Evolutionary conservation across 2,113 vertebrate genomes (phyloP).

Genomic region (Capreolus pygargus): DNA sequence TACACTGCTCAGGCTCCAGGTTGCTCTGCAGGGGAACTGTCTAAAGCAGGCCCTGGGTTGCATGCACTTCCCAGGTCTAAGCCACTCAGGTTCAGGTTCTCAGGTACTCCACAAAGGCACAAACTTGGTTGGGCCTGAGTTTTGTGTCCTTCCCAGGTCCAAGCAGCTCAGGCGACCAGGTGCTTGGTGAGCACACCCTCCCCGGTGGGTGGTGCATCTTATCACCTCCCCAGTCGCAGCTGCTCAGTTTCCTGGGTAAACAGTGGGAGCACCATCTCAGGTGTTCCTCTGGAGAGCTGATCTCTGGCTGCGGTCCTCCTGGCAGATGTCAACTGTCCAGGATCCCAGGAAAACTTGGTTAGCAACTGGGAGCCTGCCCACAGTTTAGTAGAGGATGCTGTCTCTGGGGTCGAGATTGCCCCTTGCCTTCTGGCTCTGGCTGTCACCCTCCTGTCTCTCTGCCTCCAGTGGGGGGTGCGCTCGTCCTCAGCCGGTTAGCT

Average conservation of each 20-base stretch:
- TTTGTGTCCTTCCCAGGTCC: background rate
- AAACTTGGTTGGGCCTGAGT: background rate
- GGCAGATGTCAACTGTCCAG: background rate
- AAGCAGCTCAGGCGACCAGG: background rate
- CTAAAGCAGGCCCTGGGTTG: background rate
- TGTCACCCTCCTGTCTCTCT: background rate
- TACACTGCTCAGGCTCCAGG: background rate
- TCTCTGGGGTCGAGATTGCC: background rate
- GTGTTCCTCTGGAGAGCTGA: background rate
- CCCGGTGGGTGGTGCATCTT: background rate
- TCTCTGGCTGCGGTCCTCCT: background rate
- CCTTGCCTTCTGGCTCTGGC: background rate
- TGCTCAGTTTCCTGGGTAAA: background rate
- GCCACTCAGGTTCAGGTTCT: background rate
- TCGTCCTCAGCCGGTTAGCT: background rate
- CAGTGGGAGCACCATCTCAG: background rate
- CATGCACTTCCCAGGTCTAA: background rate
- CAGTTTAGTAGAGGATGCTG: background rate
- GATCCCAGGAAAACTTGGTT: background rate
- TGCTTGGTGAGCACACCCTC: background rate
- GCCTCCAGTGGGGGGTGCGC: rapidly evolving
- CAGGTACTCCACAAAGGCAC: background rate
- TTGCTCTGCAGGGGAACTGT: background rate
- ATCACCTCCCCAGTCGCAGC: background rate
- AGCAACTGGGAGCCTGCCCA: background rate